A percentile compares a stretch with the other conserved stretches of the same genome.
Conservation (phyloP, 1,140 invertebrate genomes). For the Eueides isabella region DNA sequence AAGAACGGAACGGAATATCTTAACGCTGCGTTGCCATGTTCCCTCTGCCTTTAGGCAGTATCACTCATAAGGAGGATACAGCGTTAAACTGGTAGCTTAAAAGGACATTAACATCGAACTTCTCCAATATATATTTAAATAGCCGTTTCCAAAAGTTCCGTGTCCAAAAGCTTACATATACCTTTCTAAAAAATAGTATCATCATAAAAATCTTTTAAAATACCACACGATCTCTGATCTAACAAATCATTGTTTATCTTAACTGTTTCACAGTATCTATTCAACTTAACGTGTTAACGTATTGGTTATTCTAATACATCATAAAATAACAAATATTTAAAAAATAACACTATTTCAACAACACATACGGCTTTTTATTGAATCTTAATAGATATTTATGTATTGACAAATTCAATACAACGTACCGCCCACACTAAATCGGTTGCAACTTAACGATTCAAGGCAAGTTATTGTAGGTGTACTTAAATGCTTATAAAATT, state of each 20-base stretch:
- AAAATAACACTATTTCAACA: not conserved
- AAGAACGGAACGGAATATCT: too few species aligned
- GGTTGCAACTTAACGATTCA: conserved; percentile 27
- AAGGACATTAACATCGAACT: too few species aligned
- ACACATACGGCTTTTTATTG: not conserved
- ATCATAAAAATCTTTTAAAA: too few species aligned
- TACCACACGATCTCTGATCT: too few species aligned
- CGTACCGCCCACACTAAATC: conserved; percentile 23
- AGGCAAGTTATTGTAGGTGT: conserved; percentile 32
- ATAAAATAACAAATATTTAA: not conserved
- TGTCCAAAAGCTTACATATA: too few species aligned
- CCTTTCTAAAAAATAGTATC: too few species aligned
- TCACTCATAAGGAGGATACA: too few species aligned
- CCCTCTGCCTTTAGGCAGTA: too few species aligned
- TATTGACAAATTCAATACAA: conserved; percentile 37
- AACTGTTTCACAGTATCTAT: not conserved
- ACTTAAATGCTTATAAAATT: conserved; percentile 32
- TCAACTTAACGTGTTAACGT: not conserved
- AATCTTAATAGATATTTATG: conserved; percentile 25
- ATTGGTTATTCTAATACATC: not conserved
- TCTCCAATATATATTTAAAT: too few species aligned
- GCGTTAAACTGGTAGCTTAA: too few species aligned
- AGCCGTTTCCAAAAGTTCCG: too few species aligned
- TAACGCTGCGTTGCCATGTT: too few species aligned
- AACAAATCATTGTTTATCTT: not conserved